Conservation (phyloP, 2,888 invertebrate genomes). For the Crepidodera aurea region DNA sequence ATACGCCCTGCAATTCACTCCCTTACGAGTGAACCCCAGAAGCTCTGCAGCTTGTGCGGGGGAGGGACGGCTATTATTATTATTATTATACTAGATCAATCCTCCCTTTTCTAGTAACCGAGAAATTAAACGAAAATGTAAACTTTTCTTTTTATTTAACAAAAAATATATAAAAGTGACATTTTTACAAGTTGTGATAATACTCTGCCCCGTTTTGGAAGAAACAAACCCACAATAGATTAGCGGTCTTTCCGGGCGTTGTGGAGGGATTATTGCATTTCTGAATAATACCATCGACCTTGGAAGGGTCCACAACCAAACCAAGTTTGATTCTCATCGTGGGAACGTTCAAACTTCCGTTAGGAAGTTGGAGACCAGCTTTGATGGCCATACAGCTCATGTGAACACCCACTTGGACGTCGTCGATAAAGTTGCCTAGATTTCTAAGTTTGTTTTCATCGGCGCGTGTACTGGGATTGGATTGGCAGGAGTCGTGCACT, state of each 20-base stretch:
- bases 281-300: constrained; percentile 19
- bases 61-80: too few relatives aligned
- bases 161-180: too few relatives aligned
- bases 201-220: constrained; percentile 31
- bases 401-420: constrained; percentile 30
- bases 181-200: constrained; percentile 29
- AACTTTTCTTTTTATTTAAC: too few relatives aligned
- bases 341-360: constrained; percentile 26
- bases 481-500: constrained; percentile 33
- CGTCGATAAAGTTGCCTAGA: constrained; percentile 22
- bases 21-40: too few relatives aligned
- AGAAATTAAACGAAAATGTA: too few relatives aligned
- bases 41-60: too few relatives aligned
- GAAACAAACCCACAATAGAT: constrained; percentile 32
- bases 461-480: constrained; percentile 27
- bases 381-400: constrained; percentile 39
- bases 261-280: constrained; percentile 27
- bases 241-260: constrained; percentile 31
- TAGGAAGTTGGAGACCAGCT: constrained; percentile 31
- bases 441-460: constrained; percentile 34
- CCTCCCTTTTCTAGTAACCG: too few relatives aligned
- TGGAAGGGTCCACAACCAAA: constrained; percentile 4
- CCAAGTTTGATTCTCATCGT: constrained; percentile 19
- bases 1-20: too few relatives aligned
- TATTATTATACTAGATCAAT: too few relatives aligned